Evolutionary conservation across 2,113 vertebrate genomes (phyloP), one percentile per base, ranked within the genome.

Genomic region (Poeciliopsis occidentalis): DNA sequence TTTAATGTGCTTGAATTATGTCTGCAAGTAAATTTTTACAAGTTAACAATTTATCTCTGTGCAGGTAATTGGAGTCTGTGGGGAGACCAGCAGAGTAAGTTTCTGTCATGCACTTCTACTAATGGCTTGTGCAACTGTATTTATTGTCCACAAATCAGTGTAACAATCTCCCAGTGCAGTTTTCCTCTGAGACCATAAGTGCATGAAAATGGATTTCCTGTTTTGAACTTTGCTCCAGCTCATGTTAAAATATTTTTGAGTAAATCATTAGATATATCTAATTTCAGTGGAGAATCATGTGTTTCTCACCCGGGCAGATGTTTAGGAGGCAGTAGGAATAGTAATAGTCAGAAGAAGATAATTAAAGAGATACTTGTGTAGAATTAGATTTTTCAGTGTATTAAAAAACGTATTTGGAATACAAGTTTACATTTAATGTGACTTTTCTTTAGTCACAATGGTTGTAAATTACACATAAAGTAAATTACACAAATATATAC

Each of bases 11-110:
- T 60, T 51, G 66, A 78, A 64, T 73, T 34, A 57, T n/a, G n/a
- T 57, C 8, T 3, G 1, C 8, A 54, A 57, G 8, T 54, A 6
- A 54, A 24, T 54, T 22, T 24, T 54, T 22, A 24, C 41, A 15
- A 47, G 44, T 17, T 47, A 57, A 57, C 51, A 57, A 24, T 73
- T 81, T 85, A 73, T 92, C 74, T 89, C 93, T 71, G 90, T 91
- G 54, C 92, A 99, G 98, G 98, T 95, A 99, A 98, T 94, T 99
- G 97, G 97, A 98, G 95, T 94, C 87, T 99, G 93, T 99, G 98
- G 98, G 97, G 98, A 87, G 97, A 99, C 67, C 98, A 96, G 81
- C 97, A 97, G 92, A 98, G 98, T 99, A 95, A 97, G 98, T 97
- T 92, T 88, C 71, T 85, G 78, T 89, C 67, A 74, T 81, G 69